Percentiles rank a stretch among this genome's conserved stretches.
phyloP scores from a whole-genome alignment of 2,113 vertebrate species.

The Tichodroma muraria region DNA sequence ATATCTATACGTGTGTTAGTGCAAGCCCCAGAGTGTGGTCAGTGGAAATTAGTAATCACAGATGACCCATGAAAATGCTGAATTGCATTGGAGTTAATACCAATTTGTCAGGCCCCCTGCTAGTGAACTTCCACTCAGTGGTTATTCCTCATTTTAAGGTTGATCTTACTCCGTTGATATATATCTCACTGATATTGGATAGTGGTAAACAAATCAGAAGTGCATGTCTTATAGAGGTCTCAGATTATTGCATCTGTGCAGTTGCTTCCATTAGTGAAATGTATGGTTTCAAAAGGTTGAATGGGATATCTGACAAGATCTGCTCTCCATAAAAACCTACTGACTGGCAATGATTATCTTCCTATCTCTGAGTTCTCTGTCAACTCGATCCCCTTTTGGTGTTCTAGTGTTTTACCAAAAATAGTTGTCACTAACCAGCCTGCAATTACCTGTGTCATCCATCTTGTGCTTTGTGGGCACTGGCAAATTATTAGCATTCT shows the following conservation, averaged over 20 bases:
- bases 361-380: background rate
- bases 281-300: background rate
- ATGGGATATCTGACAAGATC: background rate
- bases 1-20: background rate
- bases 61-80: background rate
- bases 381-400: background rate
- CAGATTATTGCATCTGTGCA: background rate
- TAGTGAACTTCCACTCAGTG: background rate
- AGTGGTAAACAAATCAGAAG: background rate
- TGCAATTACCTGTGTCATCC: background rate
- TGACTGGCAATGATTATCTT: background rate
- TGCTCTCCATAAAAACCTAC: background rate
- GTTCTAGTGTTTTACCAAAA: background rate
- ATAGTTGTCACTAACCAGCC: background rate
- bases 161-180: background rate
- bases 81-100: background rate
- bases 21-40: background rate
- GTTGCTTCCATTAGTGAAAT: background rate
- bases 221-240: background rate
- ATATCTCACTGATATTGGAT: background rate
- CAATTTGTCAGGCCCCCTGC: background rate
- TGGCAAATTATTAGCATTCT: background rate
- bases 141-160: background rate
- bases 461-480: background rate
- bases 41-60: background rate